Percentiles rank a stretch among this genome's conserved stretches.
These are phyloP conservation scores for Heliangelus exortis DNA, from an alignment of 2,797 vertebrate species.

Conservation along the genomic window DNA sequence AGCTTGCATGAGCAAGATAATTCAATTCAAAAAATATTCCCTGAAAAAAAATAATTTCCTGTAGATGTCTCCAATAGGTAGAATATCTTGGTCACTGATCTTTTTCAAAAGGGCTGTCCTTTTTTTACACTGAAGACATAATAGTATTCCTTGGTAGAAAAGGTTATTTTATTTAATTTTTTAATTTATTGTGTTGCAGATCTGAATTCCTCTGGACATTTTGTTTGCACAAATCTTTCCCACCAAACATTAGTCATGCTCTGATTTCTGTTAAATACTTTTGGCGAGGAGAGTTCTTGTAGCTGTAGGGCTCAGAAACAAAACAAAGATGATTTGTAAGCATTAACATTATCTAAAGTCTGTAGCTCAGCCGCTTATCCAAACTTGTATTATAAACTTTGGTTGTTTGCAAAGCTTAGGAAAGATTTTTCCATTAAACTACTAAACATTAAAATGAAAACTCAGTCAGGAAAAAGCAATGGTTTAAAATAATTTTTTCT, in stretches of 20 bases:
- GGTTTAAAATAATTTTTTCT: background rate
- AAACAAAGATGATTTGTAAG: background rate
- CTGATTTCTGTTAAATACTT: constrained; percentile 47
- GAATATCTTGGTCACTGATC: constrained; percentile 8
- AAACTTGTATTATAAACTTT: background rate
- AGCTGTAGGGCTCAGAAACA: background rate
- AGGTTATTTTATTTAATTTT: background rate
- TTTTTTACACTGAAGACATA: background rate
- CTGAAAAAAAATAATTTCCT: background rate
- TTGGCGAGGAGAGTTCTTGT: background rate
- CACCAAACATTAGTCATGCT: constrained; percentile 34
- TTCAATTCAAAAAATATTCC: constrained; percentile 7
- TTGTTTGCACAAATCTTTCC: constrained; percentile 28
- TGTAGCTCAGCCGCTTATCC: background rate
- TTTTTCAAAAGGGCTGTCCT: background rate
- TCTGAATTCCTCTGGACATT: constrained; percentile 30
- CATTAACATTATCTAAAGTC: background rate
- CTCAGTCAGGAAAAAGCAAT: background rate
- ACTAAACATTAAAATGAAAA: background rate
- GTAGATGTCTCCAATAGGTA: constrained; percentile 42
- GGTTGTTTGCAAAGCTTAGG: background rate
- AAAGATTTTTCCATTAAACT: background rate
- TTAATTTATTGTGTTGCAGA: background rate
- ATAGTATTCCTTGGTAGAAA: background rate
- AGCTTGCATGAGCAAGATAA: constrained; percentile 39